Conservation (phyloP, 2,888 invertebrate genomes). For the Stegophylla sp. region DNA sequence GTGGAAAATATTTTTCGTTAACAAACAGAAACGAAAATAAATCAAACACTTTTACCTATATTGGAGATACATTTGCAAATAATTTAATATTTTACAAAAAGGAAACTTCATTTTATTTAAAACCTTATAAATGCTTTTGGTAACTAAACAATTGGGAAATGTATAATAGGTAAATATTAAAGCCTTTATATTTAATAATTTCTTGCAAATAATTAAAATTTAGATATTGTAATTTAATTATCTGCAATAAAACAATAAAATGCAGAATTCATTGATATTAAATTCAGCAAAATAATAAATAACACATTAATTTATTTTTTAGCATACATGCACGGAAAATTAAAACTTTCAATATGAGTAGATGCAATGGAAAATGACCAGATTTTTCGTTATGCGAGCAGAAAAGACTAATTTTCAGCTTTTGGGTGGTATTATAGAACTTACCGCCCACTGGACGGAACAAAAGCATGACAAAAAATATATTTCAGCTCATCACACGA, state of each 20-base stretch:
- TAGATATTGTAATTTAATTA: not conserved
- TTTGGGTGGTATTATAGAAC: too few species aligned
- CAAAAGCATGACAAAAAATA: too few species aligned
- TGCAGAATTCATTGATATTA: not conserved
- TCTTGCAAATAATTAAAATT: constrained; percentile 10
- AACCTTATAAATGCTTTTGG: constrained; percentile 55
- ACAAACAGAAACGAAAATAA: constrained; percentile 35
- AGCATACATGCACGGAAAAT: too few species aligned
- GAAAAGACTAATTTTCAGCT: too few species aligned
- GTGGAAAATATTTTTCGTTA: constrained; percentile 43
- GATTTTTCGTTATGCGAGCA: too few species aligned
- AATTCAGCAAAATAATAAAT: not conserved
- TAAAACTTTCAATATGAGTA: too few species aligned
- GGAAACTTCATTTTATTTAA: constrained; percentile 29
- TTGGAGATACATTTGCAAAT: constrained; percentile 37
- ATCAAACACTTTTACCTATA: constrained; percentile 31
- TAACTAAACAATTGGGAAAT: constrained; percentile 49
- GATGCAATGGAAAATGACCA: too few species aligned
- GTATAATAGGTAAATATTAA: constrained; percentile 43
- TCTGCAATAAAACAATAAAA: not conserved
- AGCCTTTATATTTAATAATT: not conserved
- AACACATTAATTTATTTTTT: not conserved
- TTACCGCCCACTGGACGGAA: too few species aligned
- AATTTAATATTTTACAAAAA: constrained; percentile 41
- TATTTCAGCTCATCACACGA: too few species aligned